These are phyloP conservation scores for Conus canariensis DNA, from an alignment of 2,888 invertebrate genomes.

Conservation along the genomic window DNA sequence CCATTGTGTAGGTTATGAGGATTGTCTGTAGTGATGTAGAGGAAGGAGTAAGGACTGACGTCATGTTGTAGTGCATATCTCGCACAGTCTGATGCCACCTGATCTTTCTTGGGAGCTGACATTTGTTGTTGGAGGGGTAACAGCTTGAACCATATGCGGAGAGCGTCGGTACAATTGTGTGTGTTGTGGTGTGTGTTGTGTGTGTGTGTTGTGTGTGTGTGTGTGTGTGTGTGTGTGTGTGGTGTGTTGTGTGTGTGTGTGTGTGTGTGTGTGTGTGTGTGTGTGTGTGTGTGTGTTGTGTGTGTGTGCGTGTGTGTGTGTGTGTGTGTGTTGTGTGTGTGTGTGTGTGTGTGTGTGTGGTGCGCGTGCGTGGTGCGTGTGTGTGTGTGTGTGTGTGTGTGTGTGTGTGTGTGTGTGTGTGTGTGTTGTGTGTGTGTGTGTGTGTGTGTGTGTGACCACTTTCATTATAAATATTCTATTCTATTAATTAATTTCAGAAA, in stretches of 20 bases:
- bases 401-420: not conserved
- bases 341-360: not conserved
- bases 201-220: not conserved
- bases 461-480: too few relatives aligned
- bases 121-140: too few relatives aligned
- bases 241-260: not conserved
- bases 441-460: not conserved
- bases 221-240: not conserved
- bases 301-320: not conserved
- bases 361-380: not conserved
- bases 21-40: too few relatives aligned
- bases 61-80: too few relatives aligned
- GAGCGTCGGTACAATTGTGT: too few relatives aligned
- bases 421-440: not conserved
- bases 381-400: not conserved
- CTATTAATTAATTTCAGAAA: too few relatives aligned
- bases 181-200: not conserved
- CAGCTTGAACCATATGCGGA: too few relatives aligned
- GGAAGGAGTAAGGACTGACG: too few relatives aligned
- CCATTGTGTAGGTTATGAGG: too few relatives aligned
- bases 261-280: not conserved
- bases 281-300: not conserved
- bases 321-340: not conserved
- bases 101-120: too few relatives aligned
- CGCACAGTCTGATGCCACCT: too few relatives aligned